Evolutionary conservation across 2,888 invertebrate species (phyloP).

Genomic region (Dynastes grantii): DNA sequence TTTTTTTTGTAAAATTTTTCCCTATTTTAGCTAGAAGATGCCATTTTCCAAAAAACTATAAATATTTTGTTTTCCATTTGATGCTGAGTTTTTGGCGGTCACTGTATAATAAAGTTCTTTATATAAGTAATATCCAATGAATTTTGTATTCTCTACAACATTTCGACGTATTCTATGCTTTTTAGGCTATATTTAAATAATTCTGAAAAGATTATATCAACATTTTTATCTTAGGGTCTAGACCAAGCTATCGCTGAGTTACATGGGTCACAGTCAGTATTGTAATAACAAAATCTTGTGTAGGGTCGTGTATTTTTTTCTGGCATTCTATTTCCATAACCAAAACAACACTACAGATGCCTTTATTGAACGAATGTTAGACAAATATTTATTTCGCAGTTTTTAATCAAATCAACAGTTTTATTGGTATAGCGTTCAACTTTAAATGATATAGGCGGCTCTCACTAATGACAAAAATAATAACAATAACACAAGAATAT

Average conservation of each 20-base stretch:
- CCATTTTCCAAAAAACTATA: too few relatives aligned
- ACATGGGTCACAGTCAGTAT: conserved; percentile 13
- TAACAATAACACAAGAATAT: conserved; percentile 20
- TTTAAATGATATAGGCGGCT: conserved; percentile 7
- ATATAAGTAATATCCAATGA: too few relatives aligned
- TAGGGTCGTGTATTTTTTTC: not conserved
- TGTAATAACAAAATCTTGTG: not conserved
- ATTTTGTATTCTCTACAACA: too few relatives aligned
- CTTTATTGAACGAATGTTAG: not conserved
- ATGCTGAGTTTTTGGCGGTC: too few relatives aligned
- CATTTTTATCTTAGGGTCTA: too few relatives aligned
- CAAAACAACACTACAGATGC: not conserved
- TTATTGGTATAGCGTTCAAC: conserved; percentile 12
- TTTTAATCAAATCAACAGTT: conserved; percentile 22
- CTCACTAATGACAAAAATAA: conserved; percentile 13
- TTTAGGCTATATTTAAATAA: too few relatives aligned
- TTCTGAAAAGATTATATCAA: too few relatives aligned
- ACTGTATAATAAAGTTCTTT: too few relatives aligned
- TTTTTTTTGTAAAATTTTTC: too few relatives aligned
- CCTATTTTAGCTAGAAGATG: too few relatives aligned
- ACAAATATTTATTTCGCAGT: conserved; percentile 3
- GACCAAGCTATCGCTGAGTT: not conserved
- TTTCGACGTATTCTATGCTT: too few relatives aligned
- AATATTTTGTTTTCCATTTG: too few relatives aligned
- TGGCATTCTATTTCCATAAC: not conserved